Conservation (phyloP, 2,888 invertebrate species). For the Danaus chrysippus region DNA sequence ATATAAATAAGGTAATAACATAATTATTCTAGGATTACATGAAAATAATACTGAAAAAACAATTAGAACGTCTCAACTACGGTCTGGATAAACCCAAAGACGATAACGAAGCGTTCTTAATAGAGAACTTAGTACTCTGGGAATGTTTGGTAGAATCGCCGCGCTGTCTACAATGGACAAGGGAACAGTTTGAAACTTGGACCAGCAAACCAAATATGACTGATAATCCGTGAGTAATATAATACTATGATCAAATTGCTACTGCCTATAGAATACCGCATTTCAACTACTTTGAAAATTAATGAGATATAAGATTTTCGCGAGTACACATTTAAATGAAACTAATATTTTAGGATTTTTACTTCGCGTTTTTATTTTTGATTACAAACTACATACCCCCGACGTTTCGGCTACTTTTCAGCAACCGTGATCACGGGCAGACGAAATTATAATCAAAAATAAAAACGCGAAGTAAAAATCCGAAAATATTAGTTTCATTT, state of each 20-base stretch:
- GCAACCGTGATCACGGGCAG: no score
- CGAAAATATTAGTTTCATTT: no score
- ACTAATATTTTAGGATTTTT: no score
- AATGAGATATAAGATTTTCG: no score
- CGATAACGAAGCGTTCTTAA: slow-evolving; percentile 78
- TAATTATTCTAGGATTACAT: slow-evolving; percentile 65
- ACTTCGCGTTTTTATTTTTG: no score
- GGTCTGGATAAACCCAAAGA: slow-evolving; percentile 68
- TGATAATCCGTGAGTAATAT: slow-evolving; percentile 66
- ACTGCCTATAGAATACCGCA: no score
- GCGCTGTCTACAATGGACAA: slow-evolving; percentile 77
- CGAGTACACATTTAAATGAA: no score
- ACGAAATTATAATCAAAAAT: no score
- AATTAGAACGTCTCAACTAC: slow-evolving; percentile 74
- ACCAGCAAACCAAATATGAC: slow-evolving; percentile 43
- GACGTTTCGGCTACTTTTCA: no score
- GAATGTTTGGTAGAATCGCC: slow-evolving; percentile 79
- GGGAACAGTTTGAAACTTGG: slow-evolving; percentile 59
- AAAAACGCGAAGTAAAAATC: no score
- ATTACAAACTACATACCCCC: no score
- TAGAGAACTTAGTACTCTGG: slow-evolving; percentile 76
- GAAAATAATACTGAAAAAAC: slow-evolving; percentile 56
- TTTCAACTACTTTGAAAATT: no score
- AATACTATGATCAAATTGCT: not conserved
- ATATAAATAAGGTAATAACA: not conserved